Base-by-base conservation (phyloP, 2,113 vertebrate genomes). In the Oncorhynchus keta region DNA sequence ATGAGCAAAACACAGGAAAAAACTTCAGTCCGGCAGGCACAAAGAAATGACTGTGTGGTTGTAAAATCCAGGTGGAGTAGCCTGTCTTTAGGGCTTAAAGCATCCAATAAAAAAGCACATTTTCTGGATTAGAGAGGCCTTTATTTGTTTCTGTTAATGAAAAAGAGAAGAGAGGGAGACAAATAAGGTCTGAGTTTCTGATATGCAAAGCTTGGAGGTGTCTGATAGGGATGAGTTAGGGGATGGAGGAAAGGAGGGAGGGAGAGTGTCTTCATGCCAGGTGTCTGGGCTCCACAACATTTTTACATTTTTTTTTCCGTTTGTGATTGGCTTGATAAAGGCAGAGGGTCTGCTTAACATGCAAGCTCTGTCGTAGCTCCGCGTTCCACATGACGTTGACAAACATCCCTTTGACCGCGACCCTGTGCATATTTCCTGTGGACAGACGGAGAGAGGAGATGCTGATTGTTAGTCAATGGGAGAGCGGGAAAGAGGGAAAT, bases 341-440 rank as follows among this genome's bases (percentile, higher is more conserved):
- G 39, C 83, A 1, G 70, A 67, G 79, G 80, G 14, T 14, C 87
- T 90, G 76, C 79, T 93, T 93, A 92, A 85, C 89, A 92, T 93
- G 89, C 92, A 91, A 86, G 85, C 22, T 81, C 79, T 83, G 73
- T 85, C 77, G 76, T 80, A 45, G 51, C 70, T 70, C 75, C 72
- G 78, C 82, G 79, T 89, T 88, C 86, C 89, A 85, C 89, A 87
- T 88, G 86, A 91, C 92, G 86, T 89, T 87, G 90, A 93, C 92
- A 92, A 93, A 89, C 91, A 90, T 92, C 90, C 81, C 90, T 92
- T 93, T 93, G 90, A 92, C 91, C 88, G 79, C 74, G 61, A 77
- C 78, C 84, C 84, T 45, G 79, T 83, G 89, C 85, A 83, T 76
- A 85, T 87, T 68, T 87, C 77, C 80, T 78, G 81, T 78, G 76